Evolutionary conservation across 2,797 vertebrate species (phyloP).

Genomic region (Iguana delicatissima): DNA sequence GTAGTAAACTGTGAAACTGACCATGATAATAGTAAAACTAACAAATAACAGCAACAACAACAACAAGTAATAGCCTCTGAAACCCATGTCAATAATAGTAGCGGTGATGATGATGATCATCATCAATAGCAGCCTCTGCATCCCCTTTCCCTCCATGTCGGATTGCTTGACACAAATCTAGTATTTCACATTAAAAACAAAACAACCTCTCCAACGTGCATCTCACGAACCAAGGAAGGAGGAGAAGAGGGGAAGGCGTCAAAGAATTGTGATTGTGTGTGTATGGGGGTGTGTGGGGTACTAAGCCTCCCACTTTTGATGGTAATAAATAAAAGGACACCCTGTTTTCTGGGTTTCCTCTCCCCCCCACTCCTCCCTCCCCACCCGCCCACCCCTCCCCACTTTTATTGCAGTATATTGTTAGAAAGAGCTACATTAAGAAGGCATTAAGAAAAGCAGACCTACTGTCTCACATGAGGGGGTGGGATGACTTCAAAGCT

Average conservation of each 20-base stretch:
- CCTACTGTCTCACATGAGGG: constrained; percentile 59
- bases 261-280: neutral
- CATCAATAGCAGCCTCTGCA: no score
- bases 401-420: constrained; percentile 56
- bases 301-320: constrained; percentile 41
- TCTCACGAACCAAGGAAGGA: neutral
- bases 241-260: neutral
- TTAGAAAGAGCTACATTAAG: constrained; percentile 68
- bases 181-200: constrained; percentile 40
- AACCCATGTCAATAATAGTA: neutral
- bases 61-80: no score
- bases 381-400: neutral
- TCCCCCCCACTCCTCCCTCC: constrained; percentile 15
- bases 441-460: constrained; percentile 61
- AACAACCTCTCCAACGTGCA: constrained; percentile 6
- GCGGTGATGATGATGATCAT: neutral
- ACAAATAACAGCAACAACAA: neutral
- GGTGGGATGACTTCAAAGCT: constrained; percentile 64
- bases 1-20: neutral
- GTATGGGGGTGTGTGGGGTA: neutral
- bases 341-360: constrained; percentile 25
- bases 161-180: constrained; percentile 37
- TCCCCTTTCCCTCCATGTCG: neutral
- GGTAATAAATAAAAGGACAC: constrained; percentile 58
- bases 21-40: neutral